Conservation (phyloP, 2,888 invertebrate genomes). For the Acheta domesticus region DNA sequence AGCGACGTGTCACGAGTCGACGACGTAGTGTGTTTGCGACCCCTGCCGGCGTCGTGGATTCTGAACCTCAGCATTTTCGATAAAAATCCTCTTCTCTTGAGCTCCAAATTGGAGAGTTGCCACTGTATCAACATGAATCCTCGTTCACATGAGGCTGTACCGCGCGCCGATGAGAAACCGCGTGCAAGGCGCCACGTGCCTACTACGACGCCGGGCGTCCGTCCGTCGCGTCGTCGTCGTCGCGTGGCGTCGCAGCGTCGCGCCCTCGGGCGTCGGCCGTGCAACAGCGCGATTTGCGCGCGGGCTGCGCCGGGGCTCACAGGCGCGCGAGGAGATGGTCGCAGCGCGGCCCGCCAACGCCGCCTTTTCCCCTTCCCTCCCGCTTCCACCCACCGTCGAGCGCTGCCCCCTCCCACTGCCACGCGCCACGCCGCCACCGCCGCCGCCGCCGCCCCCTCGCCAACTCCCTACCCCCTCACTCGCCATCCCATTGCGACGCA, state of each 20-base stretch:
- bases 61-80: too few relatives aligned
- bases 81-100: too few relatives aligned
- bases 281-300: not conserved
- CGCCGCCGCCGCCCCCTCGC: not conserved
- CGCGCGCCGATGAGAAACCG: not conserved
- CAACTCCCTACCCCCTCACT: not conserved
- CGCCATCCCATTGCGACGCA: not conserved
- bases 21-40: too few relatives aligned
- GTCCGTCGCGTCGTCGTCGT: not conserved
- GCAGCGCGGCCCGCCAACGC: not conserved
- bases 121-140: too few relatives aligned
- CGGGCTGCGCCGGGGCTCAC: not conserved
- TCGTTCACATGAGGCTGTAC: too few relatives aligned
- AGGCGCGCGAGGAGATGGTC: slow-evolving; percentile 18
- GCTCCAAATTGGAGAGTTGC: too few relatives aligned
- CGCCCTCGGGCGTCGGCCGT: not conserved
- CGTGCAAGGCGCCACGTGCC: not conserved
- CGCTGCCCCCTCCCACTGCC: not conserved
- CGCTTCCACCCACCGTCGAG: not conserved
- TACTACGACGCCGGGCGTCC: not conserved
- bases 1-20: too few relatives aligned
- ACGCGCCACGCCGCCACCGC: too few relatives aligned
- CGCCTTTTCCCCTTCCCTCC: not conserved
- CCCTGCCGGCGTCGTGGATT: too few relatives aligned
- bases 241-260: not conserved